Base-by-base conservation (phyloP, 1,140 invertebrate genomes). In the Microvelia longipes region DNA sequence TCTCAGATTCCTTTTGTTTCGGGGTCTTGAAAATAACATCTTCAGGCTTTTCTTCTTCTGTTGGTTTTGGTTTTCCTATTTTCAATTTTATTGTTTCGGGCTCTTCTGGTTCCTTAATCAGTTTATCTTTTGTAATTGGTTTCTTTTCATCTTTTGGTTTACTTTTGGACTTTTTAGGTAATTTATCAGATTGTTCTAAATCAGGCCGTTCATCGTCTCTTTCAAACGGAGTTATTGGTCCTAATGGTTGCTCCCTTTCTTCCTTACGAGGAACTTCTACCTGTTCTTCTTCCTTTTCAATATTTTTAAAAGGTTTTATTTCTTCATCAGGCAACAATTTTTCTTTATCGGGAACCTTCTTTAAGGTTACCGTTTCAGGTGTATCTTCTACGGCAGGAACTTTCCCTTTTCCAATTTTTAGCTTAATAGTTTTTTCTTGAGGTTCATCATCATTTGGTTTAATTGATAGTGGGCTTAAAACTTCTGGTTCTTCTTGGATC, bases 401-500 rank as follows among this genome's bases (percentile, higher is more conserved):
- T 66, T 73, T 74, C 68, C 73, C 72, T 71, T 76, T 75, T 25
- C 75, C 75, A n/a, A 70, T 78, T 71, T 74, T 79, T 70, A 2
- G 74, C 71, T 70, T 75, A 74, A 70, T 80, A 78, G 61, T 80
- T 76, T 70, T 79, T 73, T 13, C 79, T 76, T 73, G 79, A 76
- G 2, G 25, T 25, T 26, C 25, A 13, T 77, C 75, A 76, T 82
- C 81, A 68, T 71, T 61, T 24, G 70, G 65, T 72, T 82, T 79
- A 28, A 82, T 79, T 73, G 81, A 76, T 0, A 74, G 71, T 68
- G 76, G 78, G 61, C 79, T 64, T 72, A 71, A 71, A 62, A 71
- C 70, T 13, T 26, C 66, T 68, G 74, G 72, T 72, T 82, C 79
- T 73, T 80, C 78, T 68, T 79, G 81, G 67, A 83, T 19, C 19